phyloP scores from a whole-genome alignment of 2,888 invertebrate genomes.

The Xylota sylvarum region DNA sequence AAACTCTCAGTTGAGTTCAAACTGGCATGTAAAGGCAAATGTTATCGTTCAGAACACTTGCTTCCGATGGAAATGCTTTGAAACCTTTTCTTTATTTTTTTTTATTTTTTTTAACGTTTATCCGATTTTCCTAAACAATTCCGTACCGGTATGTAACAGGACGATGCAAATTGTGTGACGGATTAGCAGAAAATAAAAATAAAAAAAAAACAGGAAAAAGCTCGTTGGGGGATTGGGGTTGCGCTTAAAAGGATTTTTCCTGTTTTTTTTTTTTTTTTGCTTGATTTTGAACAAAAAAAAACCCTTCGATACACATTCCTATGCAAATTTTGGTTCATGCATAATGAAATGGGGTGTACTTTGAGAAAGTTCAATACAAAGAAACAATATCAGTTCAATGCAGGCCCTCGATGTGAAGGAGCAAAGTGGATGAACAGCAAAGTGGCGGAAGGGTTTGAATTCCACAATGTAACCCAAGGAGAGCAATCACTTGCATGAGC shows the following conservation, averaged over 20 bases:
- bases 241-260: neutral
- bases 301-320: neutral
- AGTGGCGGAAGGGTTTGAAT: neutral
- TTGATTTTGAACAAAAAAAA: conserved; percentile 8
- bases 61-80: conserved; percentile 16
- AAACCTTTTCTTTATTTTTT: neutral
- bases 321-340: conserved; percentile 19
- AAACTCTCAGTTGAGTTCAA: neutral
- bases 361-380: neutral
- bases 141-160: conserved; percentile 1
- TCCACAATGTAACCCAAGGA: neutral
- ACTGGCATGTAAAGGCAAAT: conserved; percentile 38
- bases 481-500: neutral
- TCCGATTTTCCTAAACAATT: conserved; percentile 4
- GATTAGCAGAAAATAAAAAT: conserved; percentile 24
- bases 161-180: conserved; percentile 27
- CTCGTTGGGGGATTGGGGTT: conserved; percentile 2
- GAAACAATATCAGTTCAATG: conserved; percentile 8
- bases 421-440: neutral
- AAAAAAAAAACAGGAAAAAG: neutral
- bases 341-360: conserved; percentile 14
- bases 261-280: neutral
- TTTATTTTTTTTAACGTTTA: neutral
- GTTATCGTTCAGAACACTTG: conserved; percentile 44
- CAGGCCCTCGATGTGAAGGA: neutral